Conservation (phyloP, 2,797 vertebrate species). For the Brotula barbata region DNA sequence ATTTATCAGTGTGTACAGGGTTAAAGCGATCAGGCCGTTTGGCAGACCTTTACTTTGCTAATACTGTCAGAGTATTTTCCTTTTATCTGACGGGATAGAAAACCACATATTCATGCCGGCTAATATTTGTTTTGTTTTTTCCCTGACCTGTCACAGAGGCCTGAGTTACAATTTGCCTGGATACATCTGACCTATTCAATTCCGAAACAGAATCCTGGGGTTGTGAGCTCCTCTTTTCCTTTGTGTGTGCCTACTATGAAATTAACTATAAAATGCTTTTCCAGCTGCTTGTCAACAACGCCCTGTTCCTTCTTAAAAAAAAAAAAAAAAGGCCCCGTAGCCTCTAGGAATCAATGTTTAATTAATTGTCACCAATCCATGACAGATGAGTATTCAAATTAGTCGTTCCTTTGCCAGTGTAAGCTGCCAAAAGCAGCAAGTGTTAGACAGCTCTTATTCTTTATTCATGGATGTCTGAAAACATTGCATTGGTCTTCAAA, state of each 20-base stretch:
- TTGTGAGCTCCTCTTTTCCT: slow-evolving; percentile 9
- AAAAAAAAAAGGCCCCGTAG: slow-evolving; percentile 21
- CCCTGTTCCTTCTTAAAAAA: background rate
- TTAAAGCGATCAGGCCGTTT: background rate
- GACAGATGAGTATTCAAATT: slow-evolving; percentile 59
- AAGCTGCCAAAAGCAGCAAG: slow-evolving; percentile 42
- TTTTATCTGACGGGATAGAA: no score
- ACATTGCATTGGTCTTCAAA: slow-evolving; percentile 49
- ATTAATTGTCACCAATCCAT: slow-evolving; percentile 64
- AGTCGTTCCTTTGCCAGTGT: slow-evolving; percentile 32
- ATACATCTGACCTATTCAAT: slow-evolving; percentile 26
- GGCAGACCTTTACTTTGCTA: slow-evolving; percentile 2
- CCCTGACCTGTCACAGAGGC: slow-evolving; percentile 32
- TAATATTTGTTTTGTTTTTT: slow-evolving; percentile 34
- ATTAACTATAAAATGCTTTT: slow-evolving; percentile 24
- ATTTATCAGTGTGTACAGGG: no score
- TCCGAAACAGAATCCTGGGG: slow-evolving; percentile 22
- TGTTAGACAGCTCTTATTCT: slow-evolving; percentile 32
- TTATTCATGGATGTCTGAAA: slow-evolving; percentile 51
- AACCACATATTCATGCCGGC: background rate
- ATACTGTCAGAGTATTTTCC: background rate
- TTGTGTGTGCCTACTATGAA: slow-evolving; percentile 20
- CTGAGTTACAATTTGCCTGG: slow-evolving; percentile 33
- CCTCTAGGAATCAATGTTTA: slow-evolving; percentile 52
- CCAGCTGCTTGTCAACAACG: slow-evolving; percentile 4